These are phyloP conservation scores for Drosophila insularis DNA, from an alignment of 1,140 invertebrate genomes.

Conservation along the genomic window DNA sequence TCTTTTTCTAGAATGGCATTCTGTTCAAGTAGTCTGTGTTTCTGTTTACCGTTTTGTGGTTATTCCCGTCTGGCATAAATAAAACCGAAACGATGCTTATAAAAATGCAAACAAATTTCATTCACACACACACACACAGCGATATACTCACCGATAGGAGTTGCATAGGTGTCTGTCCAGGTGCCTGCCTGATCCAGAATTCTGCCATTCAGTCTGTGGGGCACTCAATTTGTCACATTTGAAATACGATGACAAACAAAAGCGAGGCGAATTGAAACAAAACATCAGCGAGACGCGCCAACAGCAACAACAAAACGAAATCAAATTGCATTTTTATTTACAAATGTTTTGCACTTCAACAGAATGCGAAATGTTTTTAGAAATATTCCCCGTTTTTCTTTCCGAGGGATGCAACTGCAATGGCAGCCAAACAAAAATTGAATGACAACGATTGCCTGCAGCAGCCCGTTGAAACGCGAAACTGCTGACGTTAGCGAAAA, in stretches of 20 bases:
- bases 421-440: conserved; percentile 10
- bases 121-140: neutral
- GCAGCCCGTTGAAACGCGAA: conserved; percentile 12
- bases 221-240: conserved; percentile 79
- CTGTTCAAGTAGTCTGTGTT: conserved; percentile 34
- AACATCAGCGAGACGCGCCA: neutral
- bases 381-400: conserved; percentile 13
- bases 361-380: conserved; percentile 27
- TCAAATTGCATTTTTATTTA: conserved; percentile 81
- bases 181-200: conserved; percentile 30
- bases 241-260: conserved; percentile 71
- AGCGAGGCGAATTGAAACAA: conserved; percentile 62
- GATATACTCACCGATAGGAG: neutral
- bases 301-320: conserved; percentile 53
- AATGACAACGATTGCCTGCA: conserved; percentile 3
- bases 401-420: neutral
- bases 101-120: conserved; percentile 77
- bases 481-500: neutral
- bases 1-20: conserved; percentile 5
- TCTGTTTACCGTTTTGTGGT: conserved; percentile 61
- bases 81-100: conserved; percentile 60
- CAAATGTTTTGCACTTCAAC: conserved; percentile 75
- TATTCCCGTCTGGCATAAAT: conserved; percentile 54
- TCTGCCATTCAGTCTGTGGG: conserved; percentile 30
- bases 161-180: conserved; percentile 31